Percentiles rank a stretch among this genome's conserved stretches.
phyloP scores from a whole-genome alignment of 2,888 invertebrate genomes.

The Ennomos erosarius region DNA sequence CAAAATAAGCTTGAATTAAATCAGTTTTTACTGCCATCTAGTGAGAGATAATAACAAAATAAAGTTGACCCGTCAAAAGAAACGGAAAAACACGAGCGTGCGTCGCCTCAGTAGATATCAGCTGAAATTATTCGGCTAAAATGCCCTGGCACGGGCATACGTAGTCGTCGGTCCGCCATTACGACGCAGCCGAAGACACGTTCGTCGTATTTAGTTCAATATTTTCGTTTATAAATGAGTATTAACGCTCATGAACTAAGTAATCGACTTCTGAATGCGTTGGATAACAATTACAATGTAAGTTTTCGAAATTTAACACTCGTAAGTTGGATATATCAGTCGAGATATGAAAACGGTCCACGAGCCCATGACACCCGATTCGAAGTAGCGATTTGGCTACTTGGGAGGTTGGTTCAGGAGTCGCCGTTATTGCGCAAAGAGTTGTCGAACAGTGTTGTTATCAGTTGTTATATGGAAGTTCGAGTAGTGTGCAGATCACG shows the following conservation, averaged over 20 bases:
- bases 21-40: conserved; percentile 59
- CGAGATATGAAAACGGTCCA: conserved; percentile 81
- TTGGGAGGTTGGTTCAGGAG: conserved; percentile 69
- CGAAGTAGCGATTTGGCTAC: conserved; percentile 73
- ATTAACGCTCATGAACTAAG: conserved; percentile 95
- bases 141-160: conserved; percentile 86
- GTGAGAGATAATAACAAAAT: conserved; percentile 47
- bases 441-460: conserved; percentile 53
- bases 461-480: conserved; percentile 47
- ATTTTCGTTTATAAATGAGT: conserved; percentile 90
- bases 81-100: conserved; percentile 85
- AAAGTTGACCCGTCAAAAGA: conserved; percentile 78
- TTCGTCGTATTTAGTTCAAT: conserved; percentile 86
- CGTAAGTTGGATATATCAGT: conserved; percentile 69
- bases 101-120: conserved; percentile 85
- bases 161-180: conserved; percentile 86
- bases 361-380: conserved; percentile 83
- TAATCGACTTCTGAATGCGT: conserved; percentile 97
- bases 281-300: conserved; percentile 99
- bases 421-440: conserved; percentile 52
- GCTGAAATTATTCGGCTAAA: conserved; percentile 86
- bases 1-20: neutral
- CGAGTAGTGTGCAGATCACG: conserved; percentile 58
- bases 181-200: conserved; percentile 86
- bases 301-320: conserved; percentile 86